Percentiles rank a stretch among this genome's conserved stretches.
Evolutionary conservation across 1,140 invertebrate species (phyloP).

Genomic region (Oscheius sp.): DNA sequence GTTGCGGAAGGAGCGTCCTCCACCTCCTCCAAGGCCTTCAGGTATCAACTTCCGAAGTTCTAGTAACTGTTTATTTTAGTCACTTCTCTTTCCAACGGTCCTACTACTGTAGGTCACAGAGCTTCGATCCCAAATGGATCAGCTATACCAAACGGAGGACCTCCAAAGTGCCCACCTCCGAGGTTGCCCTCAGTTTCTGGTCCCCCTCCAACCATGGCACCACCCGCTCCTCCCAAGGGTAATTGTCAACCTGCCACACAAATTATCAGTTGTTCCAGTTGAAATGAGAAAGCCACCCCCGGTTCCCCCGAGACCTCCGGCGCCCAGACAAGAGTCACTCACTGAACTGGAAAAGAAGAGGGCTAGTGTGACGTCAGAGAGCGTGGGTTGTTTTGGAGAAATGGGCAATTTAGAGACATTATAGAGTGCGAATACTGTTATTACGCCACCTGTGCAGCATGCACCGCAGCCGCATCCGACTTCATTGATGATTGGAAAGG

Average conservation of each 20-base stretch:
- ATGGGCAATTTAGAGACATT: too few relatives aligned
- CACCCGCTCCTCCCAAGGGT: neutral
- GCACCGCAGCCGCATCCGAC: neutral
- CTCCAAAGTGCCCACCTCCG: slow-evolving; percentile 37
- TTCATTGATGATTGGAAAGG: slow-evolving; percentile 4
- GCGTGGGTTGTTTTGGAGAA: too few relatives aligned
- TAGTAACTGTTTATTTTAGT: too few relatives aligned
- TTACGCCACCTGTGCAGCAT: neutral
- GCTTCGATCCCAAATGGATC: too few relatives aligned
- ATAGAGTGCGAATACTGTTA: too few relatives aligned
- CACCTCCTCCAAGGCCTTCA: too few relatives aligned
- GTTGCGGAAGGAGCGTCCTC: too few relatives aligned
- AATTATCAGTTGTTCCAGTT: too few relatives aligned
- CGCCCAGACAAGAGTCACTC: neutral
- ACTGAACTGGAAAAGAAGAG: slow-evolving; percentile 3
- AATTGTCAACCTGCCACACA: slow-evolving; percentile 8
- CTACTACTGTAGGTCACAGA: too few relatives aligned
- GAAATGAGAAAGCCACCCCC: slow-evolving; percentile 38
- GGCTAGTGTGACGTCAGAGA: neutral
- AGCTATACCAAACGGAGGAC: too few relatives aligned
- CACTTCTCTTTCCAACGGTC: too few relatives aligned
- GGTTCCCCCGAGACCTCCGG: slow-evolving; percentile 38
- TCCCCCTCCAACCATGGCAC: neutral
- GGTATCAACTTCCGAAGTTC: too few relatives aligned
- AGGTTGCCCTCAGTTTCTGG: slow-evolving; percentile 20